A percentile compares a stretch with the other conserved stretches of the same genome.
Evolutionary conservation across 2,797 vertebrate genomes (phyloP).

Genomic region (Tadarida brasiliensis): DNA sequence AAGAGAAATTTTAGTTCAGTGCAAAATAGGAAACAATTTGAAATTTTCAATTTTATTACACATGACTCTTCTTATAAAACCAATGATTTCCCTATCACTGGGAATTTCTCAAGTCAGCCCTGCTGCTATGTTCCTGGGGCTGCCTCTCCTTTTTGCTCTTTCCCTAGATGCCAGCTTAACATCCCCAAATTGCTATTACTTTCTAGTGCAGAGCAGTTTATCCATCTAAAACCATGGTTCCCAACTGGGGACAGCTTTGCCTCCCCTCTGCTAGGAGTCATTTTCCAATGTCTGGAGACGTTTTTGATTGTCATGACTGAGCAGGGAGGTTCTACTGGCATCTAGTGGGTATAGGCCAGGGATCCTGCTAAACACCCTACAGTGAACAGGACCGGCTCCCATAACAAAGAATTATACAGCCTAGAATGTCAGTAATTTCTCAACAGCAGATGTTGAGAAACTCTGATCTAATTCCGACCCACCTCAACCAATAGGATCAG

Average conservation of each 20-base stretch:
- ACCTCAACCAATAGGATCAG: not conserved
- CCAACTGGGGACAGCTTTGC: not conserved
- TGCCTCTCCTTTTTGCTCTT: not conserved
- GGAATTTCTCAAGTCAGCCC: not conserved
- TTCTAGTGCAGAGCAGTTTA: not conserved
- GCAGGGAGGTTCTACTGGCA: not conserved
- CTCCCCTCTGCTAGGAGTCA: not conserved
- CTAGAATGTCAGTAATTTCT: not conserved
- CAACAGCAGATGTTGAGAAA: not conserved
- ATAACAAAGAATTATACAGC: not conserved
- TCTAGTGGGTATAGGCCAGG: not conserved
- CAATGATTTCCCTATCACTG: not conserved
- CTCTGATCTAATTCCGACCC: not conserved
- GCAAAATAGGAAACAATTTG: not conserved
- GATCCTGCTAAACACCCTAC: not conserved
- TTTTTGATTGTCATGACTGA: not conserved
- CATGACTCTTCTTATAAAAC: not conserved
- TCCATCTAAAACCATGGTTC: not conserved
- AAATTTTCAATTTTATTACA: constrained; percentile 26
- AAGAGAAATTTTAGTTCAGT: not conserved
- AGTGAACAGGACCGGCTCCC: not conserved
- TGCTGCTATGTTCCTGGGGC: not conserved
- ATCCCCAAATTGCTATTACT: not conserved
- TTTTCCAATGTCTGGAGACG: not conserved
- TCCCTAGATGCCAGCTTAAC: not conserved